Conservation (phyloP, 2,113 vertebrate species). For the Pheucticus melanocephalus region DNA sequence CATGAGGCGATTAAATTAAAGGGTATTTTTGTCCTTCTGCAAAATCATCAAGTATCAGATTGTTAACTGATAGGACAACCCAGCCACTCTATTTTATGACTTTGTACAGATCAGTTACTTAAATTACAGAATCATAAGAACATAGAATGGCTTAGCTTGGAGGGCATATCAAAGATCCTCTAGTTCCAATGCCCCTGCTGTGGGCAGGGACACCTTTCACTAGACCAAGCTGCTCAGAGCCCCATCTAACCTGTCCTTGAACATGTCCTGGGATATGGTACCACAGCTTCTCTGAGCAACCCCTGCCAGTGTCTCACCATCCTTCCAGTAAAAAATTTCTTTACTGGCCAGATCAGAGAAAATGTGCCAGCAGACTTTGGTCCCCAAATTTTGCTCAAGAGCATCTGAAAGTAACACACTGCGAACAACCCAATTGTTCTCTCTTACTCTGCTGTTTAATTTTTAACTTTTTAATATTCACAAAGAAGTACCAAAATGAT, state of each 20-base stretch:
- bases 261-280: fast-evolving
- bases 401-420: neutral
- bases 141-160: neutral
- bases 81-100: neutral
- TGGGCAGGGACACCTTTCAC: neutral
- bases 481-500: neutral
- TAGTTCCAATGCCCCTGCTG: fast-evolving
- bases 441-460: neutral
- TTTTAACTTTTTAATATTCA: neutral
- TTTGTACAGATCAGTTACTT: neutral
- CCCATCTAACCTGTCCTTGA: neutral
- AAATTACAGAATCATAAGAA: neutral
- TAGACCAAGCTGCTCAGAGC: neutral
- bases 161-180: neutral
- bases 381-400: neutral
- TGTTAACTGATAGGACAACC: neutral
- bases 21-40: neutral
- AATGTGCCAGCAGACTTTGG: neutral
- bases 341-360: neutral
- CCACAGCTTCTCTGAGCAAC: neutral
- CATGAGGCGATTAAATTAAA: neutral
- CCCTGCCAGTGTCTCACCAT: neutral
- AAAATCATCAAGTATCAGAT: neutral
- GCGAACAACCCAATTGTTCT: fast-evolving
- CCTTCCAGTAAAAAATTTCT: neutral